A percentile compares a stretch with the other conserved stretches of the same genome.
Conservation (phyloP, 2,797 vertebrate genomes). For the Zenarchopterus dispar region DNA sequence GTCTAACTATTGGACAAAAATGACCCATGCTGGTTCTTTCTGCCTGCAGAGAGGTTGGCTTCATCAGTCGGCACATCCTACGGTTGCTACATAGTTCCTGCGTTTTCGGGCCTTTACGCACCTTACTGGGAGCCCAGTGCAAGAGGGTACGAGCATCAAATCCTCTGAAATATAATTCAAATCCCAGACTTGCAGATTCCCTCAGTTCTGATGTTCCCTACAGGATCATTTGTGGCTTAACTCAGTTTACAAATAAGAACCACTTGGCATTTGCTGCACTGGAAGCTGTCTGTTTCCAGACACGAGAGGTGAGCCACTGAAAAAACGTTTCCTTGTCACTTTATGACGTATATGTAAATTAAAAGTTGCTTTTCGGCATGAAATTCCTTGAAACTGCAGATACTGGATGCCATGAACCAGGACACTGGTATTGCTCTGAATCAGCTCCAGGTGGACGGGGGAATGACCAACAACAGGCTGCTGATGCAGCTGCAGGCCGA, state of each 20-base stretch:
- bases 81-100: slow-evolving; percentile 98
- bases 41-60: slow-evolving; percentile 87
- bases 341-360: no score
- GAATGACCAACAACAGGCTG: slow-evolving; percentile 94
- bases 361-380: neutral
- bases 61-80: slow-evolving; percentile 91
- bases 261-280: slow-evolving; percentile 92
- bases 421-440: slow-evolving; percentile 93
- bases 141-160: slow-evolving; percentile 86
- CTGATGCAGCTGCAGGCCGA: slow-evolving; percentile 98
- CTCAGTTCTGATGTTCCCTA: neutral
- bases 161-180: no score
- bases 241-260: slow-evolving; percentile 95
- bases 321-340: no score
- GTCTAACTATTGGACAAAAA: no score
- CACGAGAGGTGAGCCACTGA: slow-evolving; percentile 68
- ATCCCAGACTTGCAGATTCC: neutral
- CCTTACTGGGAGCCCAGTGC: slow-evolving; percentile 97
- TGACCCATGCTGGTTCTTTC: no score
- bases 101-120: slow-evolving; percentile 96
- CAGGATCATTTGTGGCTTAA: slow-evolving; percentile 96
- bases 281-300: slow-evolving; percentile 80
- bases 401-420: slow-evolving; percentile 96
- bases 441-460: slow-evolving; percentile 95
- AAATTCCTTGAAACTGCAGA: slow-evolving; percentile 71